These are phyloP conservation scores for Saccopteryx leptura DNA, from an alignment of 2,113 vertebrate genomes.

Conservation along the genomic window DNA sequence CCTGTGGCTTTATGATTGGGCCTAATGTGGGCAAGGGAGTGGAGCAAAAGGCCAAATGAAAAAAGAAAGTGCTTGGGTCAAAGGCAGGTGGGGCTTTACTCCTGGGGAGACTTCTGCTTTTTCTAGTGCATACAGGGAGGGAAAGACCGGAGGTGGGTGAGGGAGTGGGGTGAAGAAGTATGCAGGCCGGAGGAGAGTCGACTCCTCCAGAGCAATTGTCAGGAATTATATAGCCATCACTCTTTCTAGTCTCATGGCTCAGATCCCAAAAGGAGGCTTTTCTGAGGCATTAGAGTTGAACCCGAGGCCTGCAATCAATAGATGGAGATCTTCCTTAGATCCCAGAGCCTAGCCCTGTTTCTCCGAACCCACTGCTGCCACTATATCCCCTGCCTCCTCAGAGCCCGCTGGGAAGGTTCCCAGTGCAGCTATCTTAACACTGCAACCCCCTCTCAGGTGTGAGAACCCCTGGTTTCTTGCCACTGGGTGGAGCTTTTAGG, in stretches of 20 bases:
- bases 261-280: conserved; percentile 8
- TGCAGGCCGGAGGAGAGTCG: background rate
- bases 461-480: background rate
- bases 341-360: background rate
- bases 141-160: background rate
- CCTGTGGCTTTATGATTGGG: background rate
- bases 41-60: background rate
- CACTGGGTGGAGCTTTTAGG: conserved; percentile 61
- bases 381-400: background rate
- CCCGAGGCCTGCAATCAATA: background rate
- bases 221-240: background rate
- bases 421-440: background rate
- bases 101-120: background rate
- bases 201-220: background rate
- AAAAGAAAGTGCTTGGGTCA: background rate
- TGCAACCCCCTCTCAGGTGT: background rate
- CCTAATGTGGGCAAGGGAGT: background rate
- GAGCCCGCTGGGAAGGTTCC: background rate
- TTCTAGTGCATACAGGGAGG: background rate
- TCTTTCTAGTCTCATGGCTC: background rate
- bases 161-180: background rate
- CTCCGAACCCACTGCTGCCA: background rate
- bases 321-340: background rate
- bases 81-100: background rate
- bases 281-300: conserved; percentile 41